Base-by-base conservation (phyloP, 2,113 vertebrate genomes). In the Leptobrachium ailaonicum region DNA sequence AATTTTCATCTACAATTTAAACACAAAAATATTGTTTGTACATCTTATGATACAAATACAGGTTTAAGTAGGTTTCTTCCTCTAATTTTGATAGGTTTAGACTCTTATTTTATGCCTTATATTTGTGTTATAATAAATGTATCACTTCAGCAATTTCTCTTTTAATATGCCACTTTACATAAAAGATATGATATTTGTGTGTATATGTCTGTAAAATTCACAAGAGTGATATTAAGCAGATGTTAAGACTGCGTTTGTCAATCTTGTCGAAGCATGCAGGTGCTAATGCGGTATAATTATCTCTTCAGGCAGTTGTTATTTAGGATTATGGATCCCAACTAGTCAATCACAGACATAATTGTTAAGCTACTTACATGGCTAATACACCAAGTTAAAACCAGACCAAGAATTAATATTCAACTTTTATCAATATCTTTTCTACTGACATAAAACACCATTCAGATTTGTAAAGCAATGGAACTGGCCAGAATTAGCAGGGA, bases 211-310 rank as follows among this genome's bases (percentile, higher is more conserved):
- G 82, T 41, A 86, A 84, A 84, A 88, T 90, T 90, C 91, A 87
- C 86, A 91, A 91, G 89, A 91, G 90, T 89, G 90, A 92, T 89
- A 88, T 87, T 83, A 88, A 87, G 92, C 92, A 94, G 92, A 92
- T 93, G 93, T 92, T 86, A 50, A 91, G 90, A 82, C 87, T 86
- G 84, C 85, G 85, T 88, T 85, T 92, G 93, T 93, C 93, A 94
- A 88, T 94, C 93, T 91, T 88, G 85, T 89, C 88, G 88, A 87
- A 91, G 92, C 92, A 90, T 43, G 83, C 89, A 94, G 92, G 93
- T 93, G 93, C 90, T 94, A 92, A 93, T 93, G 92, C 90, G 92
- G 89, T 91, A 90, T 93, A 93, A 94, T 93, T 93, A 92, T 90
- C 91, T 89, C 88, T 94, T 93, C 91, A 90, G 92, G 91, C 91